Base-by-base conservation (phyloP, 2,113 vertebrate species). In the Cyanocitta stelleri region DNA sequence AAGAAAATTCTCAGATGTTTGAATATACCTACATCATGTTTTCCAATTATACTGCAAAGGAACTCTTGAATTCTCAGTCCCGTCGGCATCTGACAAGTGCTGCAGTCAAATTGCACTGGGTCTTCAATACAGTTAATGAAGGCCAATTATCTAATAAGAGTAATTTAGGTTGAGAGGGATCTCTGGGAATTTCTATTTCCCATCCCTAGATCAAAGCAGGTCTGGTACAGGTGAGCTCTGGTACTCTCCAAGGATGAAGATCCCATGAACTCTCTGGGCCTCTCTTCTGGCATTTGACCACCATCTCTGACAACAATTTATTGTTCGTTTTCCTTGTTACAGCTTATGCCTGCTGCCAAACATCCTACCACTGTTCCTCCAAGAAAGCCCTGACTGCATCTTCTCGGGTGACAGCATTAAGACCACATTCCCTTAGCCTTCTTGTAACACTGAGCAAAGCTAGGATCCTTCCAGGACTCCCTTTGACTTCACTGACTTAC, bases 71-170 rank as follows among this genome's bases (percentile, higher is more conserved):
- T 66, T 86, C n/a, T 59, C 52, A 37, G 7, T 13, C 52, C 48
- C 33, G 71, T 49, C 0, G 0, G n/a, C 23, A 30, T 14, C 43
- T 35, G 30, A 67, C 24, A 61, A 43, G 23, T 33, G 35, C 55
- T 69, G 12, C 79, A 72, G 52, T 30, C 35, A 63, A 87, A 74
- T 33, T 74, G 43, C 33, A 73, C 15, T 51, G 61, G 6, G 13
- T 30, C 43, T 71, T 85, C 46, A 66, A 26, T 16, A 30, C 9
- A 51, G 23, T 30, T 54, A 52, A 79, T 23, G 8, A 18, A 67
- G 23, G 46, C 5, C 73, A 72, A 52, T 14, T 46, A 24, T 26
- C 32, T 55, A 23, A 7, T 11, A 33, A 35, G 8, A 41, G 22
- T 51, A 29, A 74, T 49, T 58, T 13, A 77, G 43, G 23, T 16